phyloP scores from a whole-genome alignment of 2,888 invertebrate species.

The Lasioglossum pauxillum region DNA sequence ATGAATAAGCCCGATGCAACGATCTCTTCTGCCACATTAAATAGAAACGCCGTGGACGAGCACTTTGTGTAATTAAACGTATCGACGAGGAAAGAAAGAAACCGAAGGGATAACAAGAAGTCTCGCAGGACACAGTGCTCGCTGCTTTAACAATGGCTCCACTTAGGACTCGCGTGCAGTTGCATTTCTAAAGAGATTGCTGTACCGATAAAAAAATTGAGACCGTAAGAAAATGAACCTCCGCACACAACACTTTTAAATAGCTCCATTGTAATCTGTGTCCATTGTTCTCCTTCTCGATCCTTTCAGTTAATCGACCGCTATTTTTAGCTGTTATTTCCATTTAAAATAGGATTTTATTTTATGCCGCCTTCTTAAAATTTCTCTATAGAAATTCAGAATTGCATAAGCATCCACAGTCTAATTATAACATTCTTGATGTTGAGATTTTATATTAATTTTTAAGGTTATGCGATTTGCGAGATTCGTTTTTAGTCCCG shows the following conservation, averaged over 20 bases:
- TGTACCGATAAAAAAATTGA: background rate
- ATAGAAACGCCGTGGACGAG: background rate
- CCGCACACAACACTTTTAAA: background rate
- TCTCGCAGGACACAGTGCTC: background rate
- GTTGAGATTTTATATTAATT: background rate
- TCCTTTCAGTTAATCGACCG: background rate
- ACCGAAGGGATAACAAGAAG: background rate
- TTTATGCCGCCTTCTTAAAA: too few relatives aligned
- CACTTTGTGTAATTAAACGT: constrained; percentile 49
- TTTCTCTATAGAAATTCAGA: too few relatives aligned
- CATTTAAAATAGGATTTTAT: too few relatives aligned
- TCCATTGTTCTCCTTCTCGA: background rate
- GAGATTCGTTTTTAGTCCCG: too few relatives aligned
- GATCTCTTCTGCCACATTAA: constrained; percentile 22
- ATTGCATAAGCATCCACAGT: too few relatives aligned
- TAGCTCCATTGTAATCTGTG: background rate
- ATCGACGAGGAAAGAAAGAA: background rate
- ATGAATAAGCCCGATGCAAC: constrained; percentile 32
- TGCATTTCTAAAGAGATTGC: background rate
- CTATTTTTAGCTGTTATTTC: background rate
- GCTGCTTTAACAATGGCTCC: background rate
- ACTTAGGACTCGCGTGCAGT: background rate
- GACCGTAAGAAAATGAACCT: background rate
- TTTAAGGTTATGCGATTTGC: background rate
- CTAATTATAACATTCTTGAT: too few relatives aligned